Base-by-base conservation (phyloP, 2,113 vertebrate species). In the Apeltes quadracus region DNA sequence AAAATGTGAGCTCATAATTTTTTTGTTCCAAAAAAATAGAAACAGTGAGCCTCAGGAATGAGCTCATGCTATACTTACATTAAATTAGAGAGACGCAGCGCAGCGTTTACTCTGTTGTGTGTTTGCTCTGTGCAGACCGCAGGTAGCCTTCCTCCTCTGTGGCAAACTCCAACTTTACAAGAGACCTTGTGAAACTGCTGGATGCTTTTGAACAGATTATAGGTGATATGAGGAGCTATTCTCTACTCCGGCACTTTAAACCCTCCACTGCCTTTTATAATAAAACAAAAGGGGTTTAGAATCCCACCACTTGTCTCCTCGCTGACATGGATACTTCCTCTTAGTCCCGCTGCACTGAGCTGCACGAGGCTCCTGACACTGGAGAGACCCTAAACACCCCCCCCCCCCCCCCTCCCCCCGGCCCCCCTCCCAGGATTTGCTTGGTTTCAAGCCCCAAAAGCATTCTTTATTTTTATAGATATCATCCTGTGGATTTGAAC, bases 51-150 rank as follows among this genome's bases (percentile, higher is more conserved):
- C 80, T 89, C 54, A 44, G 70, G 82, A 89, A 83, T 92, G 88
- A 92, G 85, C 75, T 93, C 90, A 92, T 82, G 79, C 88, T 90
- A 85, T 91, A 92, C 88, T 90, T 90, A 91, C 65, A 84, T 85
- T 83, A 84, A 93, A 92, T 92, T 90, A 91, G 82, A 90, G 86
- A 90, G 89, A 90, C 89, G 64, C 71, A 84, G 76, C 84, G 80
- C 62, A 72, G 87, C 81, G 81, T 89, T 88, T 88, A 86, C 83
- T 82, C 80, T 64, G 77, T 65, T 64, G 64, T 76, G 61, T 72
- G 74, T 84, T 86, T 83, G 81, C 87, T 86, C 18, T 46, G 78
- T 83, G 84, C 88, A 89, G 78, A 87, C 86, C 82, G 23, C 86
- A 74, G 79, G 80, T 85, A 50, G 72, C 11, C 41, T 32, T 23